phyloP scores from a whole-genome alignment of 2,888 invertebrate genomes.

The Drosophila pseudotakahashii region DNA sequence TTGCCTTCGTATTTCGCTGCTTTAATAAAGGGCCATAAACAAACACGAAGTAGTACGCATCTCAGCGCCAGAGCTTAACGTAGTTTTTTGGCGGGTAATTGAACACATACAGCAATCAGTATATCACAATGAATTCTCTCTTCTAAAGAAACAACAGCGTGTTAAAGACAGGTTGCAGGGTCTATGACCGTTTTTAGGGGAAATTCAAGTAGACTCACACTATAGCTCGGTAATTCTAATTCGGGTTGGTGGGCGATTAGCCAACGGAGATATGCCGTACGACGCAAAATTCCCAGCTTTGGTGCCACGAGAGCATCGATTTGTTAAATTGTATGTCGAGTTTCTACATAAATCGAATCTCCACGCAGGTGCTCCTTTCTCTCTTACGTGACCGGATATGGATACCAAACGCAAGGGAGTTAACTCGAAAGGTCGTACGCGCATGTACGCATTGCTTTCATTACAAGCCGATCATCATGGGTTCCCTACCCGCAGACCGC shows the following conservation, averaged over 20 bases:
- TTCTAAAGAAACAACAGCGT: neutral
- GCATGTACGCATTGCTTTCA: neutral
- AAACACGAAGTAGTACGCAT: neutral
- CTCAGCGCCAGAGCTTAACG: neutral
- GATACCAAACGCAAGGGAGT: neutral
- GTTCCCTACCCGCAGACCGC: too few species aligned
- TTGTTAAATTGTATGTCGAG: neutral
- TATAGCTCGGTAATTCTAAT: neutral
- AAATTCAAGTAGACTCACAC: constrained; percentile 1
- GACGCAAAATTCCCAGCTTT: neutral
- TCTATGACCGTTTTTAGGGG: neutral
- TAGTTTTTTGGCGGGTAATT: neutral
- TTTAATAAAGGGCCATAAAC: neutral
- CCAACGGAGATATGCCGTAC: neutral
- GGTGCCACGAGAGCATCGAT: neutral
- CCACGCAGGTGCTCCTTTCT: neutral
- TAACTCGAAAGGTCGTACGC: neutral
- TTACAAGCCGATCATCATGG: neutral
- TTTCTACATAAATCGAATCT: neutral
- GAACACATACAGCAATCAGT: neutral
- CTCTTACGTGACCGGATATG: neutral
- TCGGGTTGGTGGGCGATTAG: neutral
- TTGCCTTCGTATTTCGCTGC: neutral
- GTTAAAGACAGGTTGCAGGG: neutral
- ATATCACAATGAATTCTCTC: neutral